Base-by-base conservation (phyloP, 2,888 invertebrate genomes). In the Drosophila longiperda region DNA sequence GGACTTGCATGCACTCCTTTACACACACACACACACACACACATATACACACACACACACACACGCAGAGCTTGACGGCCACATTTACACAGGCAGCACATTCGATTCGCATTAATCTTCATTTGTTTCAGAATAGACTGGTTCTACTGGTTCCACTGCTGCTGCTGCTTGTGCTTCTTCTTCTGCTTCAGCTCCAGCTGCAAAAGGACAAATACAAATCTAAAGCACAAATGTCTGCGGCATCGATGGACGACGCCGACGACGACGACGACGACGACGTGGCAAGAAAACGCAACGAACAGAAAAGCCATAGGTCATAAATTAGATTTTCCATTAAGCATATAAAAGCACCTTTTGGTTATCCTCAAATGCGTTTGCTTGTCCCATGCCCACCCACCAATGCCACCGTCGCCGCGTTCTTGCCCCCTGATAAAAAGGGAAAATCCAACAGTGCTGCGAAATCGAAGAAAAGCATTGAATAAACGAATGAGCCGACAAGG, bases 391-490 rank as follows among this genome's bases (percentile, higher is more conserved):
- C 26, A 15, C 7, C 42, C 34, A 34, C 32, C 42, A 29, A n/a
- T n/a, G 45, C 53, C 60, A 53, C 55, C 60, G 38, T 36, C 33
- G 50, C 32, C 32, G n/a, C 48, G 20, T 33, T 29, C 23, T 36
- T 20, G 17, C 33, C 49, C 36, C 50, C 55, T 65, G 88, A 87
- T 85, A 90, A 89, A 89, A 90, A 78, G 90, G 84, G 86, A 55
- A 77, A 84, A 85, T 90, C 88, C 88, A 89, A 89, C 80, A 85
- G 82, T 88, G 89, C 88, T 79, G 86, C 89, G 77, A 65, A 86
- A 90, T 86, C 85, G 85, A 87, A 90, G 88, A 87, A 87, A 90
- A 87, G 90, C 91, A 90, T 86, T 90, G 85, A 89, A 86, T 86
- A 86, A 84, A 80, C 89, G 87, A 87, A 80, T 75, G 71, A 90